Evolutionary conservation across 2,113 vertebrate species (phyloP), one percentile per base, ranked within the genome.

Genomic region (Brachyistius frenatus): DNA sequence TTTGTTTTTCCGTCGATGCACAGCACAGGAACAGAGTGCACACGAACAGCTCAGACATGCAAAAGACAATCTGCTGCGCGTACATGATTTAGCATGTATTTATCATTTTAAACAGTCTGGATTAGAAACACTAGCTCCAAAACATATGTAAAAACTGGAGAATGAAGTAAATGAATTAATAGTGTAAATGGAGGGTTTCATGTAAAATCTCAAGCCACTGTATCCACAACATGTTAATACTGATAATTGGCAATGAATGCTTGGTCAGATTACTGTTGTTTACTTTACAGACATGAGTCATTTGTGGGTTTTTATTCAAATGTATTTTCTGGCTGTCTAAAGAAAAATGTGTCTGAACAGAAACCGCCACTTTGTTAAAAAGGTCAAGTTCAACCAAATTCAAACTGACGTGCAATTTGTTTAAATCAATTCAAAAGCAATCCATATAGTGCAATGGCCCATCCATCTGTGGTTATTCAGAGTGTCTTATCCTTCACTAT

Each of bases 1-100:
- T 88, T 85, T 83, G 56, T 88, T 88, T 88, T 87, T 89, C 81
- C 81, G 78, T 60, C 0, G 1, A 67, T 14, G 46, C 36, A 78
- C 56, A 71, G 78, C 54, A 78, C 53, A 62, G 50, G 23, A 52
- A 3, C 7, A 67, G 5, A 74, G 53, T 60, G 10, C 54, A 68
- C 60, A 52, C 55, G 39, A 7, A 39, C 50, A 61, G 61, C 52
- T 16, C 11, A 52, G 2, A 33, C 66, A 23, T 33, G 32, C 67
- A 80, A 23, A 41, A 65, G 11, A 71, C 33, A 67, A 44, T 41
- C 50, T 9, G 31, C 11, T 36, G 39, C 8, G 39, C 37, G 47
- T 13, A 46, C 30, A 57, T 49, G 61, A 61, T 47, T 23, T 23
- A 23, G 23, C 23, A 23, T 23, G 23, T 23, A 23, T 23, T 23